phyloP scores from a whole-genome alignment of 2,797 vertebrate species.

The Vultur gryphus region DNA sequence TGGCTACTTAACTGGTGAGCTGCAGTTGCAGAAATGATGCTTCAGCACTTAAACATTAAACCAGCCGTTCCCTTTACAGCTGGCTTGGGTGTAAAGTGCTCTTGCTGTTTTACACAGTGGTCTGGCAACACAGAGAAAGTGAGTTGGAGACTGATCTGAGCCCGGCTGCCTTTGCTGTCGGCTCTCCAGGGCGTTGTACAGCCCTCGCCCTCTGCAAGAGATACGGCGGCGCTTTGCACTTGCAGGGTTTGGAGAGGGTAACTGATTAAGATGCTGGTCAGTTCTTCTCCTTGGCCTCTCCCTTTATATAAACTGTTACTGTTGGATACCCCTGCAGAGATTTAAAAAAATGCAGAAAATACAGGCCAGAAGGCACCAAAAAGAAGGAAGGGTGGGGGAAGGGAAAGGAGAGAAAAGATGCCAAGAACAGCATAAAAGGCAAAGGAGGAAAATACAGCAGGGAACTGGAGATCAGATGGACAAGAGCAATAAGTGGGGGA shows the following conservation, averaged over 20 bases:
- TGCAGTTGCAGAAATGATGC: slow-evolving; percentile 13
- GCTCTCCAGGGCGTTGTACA: neutral
- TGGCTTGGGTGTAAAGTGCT: slow-evolving; percentile 1
- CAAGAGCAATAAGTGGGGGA: neutral
- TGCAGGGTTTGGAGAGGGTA: neutral
- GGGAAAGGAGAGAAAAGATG: neutral
- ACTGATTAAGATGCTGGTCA: slow-evolving; percentile 33
- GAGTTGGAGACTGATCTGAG: neutral
- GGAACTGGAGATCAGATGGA: neutral
- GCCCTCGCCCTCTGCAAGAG: neutral
- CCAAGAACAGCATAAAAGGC: slow-evolving; percentile 35
- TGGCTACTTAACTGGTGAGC: neutral
- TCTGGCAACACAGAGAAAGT: neutral
- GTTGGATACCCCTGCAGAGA: slow-evolving; percentile 30
- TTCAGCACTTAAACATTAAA: slow-evolving; percentile 2
- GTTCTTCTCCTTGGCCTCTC: slow-evolving; percentile 9
- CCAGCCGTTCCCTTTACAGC: slow-evolving; percentile 22
- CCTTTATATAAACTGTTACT: slow-evolving; percentile 48
- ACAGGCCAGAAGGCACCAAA: slow-evolving; percentile 27
- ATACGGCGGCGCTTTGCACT: neutral
- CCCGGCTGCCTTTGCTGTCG: neutral
- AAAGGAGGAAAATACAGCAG: neutral
- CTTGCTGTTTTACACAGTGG: slow-evolving; percentile 13
- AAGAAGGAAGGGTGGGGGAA: neutral
- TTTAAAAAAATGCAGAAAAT: neutral